A percentile compares a stretch with the other conserved stretches of the same genome.
These are phyloP conservation scores for Empis livida DNA, from an alignment of 2,888 invertebrate genomes.

Conservation along the genomic window DNA sequence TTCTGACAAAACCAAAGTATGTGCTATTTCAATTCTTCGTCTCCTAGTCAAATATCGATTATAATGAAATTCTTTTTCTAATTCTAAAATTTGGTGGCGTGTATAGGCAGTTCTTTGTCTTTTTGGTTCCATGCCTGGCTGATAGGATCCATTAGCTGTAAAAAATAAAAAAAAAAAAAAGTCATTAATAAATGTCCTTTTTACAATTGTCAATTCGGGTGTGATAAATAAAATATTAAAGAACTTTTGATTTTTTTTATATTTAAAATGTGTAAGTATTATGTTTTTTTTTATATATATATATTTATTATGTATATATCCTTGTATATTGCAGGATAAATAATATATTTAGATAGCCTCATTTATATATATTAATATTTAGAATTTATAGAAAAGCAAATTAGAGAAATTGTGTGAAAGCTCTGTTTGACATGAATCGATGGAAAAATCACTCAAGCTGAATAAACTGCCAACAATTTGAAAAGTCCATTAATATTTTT, in stretches of 20 bases:
- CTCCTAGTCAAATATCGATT: slow-evolving; percentile 92
- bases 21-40: slow-evolving; percentile 93
- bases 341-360: too few relatives aligned
- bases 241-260: not conserved
- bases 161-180: slow-evolving; percentile 32
- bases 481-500: slow-evolving; percentile 21
- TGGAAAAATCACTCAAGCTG: slow-evolving; percentile 15
- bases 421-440: too few relatives aligned
- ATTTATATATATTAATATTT: too few relatives aligned
- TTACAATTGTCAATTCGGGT: not conserved
- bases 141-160: slow-evolving; percentile 75
- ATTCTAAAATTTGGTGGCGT: slow-evolving; percentile 91
- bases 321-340: too few relatives aligned
- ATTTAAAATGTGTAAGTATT: too few relatives aligned
- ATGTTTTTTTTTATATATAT: not conserved
- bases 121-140: slow-evolving; percentile 91
- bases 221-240: not conserved
- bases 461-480: slow-evolving; percentile 19
- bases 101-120: slow-evolving; percentile 95
- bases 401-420: too few relatives aligned
- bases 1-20: slow-evolving; percentile 84
- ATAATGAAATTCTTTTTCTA: slow-evolving; percentile 97
- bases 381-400: too few relatives aligned
- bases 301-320: not conserved
- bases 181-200: not conserved